Evolutionary conservation across 2,888 invertebrate species (phyloP).

Genomic region (Ptilodon capucinus): DNA sequence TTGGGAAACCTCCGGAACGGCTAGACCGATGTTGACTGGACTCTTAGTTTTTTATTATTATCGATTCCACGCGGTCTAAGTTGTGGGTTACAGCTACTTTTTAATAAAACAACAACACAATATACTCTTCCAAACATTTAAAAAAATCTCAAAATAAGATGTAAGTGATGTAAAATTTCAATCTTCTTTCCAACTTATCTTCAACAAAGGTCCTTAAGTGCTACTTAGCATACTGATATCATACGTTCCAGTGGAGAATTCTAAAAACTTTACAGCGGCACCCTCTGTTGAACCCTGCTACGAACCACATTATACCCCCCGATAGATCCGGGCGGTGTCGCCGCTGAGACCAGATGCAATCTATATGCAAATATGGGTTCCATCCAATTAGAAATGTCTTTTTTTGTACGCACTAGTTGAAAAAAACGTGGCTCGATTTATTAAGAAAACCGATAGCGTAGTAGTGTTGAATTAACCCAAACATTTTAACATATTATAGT

Average conservation of each 20-base stretch:
- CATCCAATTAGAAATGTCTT: slow-evolving; percentile 62
- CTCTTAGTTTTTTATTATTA: too few species aligned
- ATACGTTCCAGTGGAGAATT: neutral
- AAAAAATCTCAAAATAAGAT: too few species aligned
- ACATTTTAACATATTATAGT: too few species aligned
- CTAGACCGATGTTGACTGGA: too few species aligned
- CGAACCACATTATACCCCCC: slow-evolving; percentile 14
- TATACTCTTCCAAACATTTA: neutral
- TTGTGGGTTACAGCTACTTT: too few species aligned
- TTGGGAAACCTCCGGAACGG: too few species aligned
- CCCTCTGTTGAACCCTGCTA: neutral
- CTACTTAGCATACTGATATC: neutral
- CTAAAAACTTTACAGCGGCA: neutral
- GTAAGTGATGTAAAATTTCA: neutral
- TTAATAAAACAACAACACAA: too few species aligned
- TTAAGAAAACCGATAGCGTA: too few species aligned
- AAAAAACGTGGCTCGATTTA: slow-evolving; percentile 22
- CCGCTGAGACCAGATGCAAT: slow-evolving; percentile 56
- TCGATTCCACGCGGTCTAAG: too few species aligned
- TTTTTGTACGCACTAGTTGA: slow-evolving; percentile 32
- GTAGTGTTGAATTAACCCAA: neutral
- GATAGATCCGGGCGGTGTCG: slow-evolving; percentile 28
- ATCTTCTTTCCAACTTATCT: neutral
- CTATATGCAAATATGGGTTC: slow-evolving; percentile 72
- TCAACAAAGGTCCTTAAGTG: neutral